These are phyloP conservation scores for Actinia equina DNA, from an alignment of 64 coral and sea anemone genomes.

Conservation along the genomic window DNA sequence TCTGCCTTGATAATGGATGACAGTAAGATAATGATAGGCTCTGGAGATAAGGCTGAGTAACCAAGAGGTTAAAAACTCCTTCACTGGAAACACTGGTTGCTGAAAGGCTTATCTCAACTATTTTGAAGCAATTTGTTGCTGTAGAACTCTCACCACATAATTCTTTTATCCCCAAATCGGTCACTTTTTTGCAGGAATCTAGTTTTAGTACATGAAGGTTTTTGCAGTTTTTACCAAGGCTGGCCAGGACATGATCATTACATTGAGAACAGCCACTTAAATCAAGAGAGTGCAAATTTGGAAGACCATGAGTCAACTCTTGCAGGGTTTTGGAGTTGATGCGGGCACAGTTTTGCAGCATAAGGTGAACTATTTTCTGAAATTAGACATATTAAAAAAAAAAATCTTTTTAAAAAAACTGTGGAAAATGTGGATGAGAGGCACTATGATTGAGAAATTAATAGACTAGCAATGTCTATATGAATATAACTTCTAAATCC, in stretches of 20 bases:
- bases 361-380: conserved; percentile 21
- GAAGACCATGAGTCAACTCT: not conserved
- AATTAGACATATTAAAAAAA: not conserved
- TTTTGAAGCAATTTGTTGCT: not conserved
- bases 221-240: not conserved
- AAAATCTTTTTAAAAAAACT: not conserved
- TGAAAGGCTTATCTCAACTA: not conserved
- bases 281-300: not conserved
- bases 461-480: no score
- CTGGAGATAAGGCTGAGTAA: not conserved
- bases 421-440: no score
- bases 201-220: conserved; percentile 19
- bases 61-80: not conserved
- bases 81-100: not conserved
- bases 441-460: no score
- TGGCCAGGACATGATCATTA: not conserved
- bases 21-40: not conserved
- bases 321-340: not conserved
- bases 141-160: not conserved
- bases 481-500: no score
- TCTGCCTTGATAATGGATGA: not conserved
- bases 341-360: not conserved
- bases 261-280: not conserved
- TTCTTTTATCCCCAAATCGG: conserved; percentile 2
- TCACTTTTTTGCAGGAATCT: conserved; percentile 9